A percentile compares a stretch with the other conserved stretches of the same genome.
Conservation (phyloP, 1,140 invertebrate genomes). For the Choristoneura fumiferana region DNA sequence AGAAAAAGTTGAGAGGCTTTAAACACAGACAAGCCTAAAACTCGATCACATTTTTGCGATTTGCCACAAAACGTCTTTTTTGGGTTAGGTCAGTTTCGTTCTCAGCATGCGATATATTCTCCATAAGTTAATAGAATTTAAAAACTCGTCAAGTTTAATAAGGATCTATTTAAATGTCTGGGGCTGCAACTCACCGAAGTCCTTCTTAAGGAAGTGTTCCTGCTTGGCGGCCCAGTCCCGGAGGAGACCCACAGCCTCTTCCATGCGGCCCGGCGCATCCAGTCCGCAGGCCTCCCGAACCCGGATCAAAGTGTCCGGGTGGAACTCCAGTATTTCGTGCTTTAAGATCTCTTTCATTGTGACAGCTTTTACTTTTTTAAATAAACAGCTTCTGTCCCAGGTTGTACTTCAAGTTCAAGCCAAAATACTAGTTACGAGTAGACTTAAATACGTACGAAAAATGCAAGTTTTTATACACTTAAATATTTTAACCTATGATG, state of each 20-base stretch:
- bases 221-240: slow-evolving; percentile 1
- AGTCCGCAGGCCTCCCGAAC: not conserved
- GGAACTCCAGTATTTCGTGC: slow-evolving; percentile 1
- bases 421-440: too few relatives aligned
- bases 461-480: too few relatives aligned
- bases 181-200: slow-evolving; percentile 13
- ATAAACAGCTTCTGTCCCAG: too few relatives aligned
- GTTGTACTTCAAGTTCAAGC: too few relatives aligned
- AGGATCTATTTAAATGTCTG: too few relatives aligned
- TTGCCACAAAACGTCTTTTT: not conserved
- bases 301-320: not conserved
- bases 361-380: too few relatives aligned
- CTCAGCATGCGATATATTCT: slow-evolving; percentile 1
- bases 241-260: not conserved
- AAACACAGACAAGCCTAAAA: not conserved
- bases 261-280: not conserved
- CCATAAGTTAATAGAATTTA: too few relatives aligned
- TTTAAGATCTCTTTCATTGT: too few relatives aligned
- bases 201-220: slow-evolving; percentile 11
- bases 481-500: too few relatives aligned
- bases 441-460: too few relatives aligned
- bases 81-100: slow-evolving; percentile 3
- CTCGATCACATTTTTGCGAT: slow-evolving; percentile 5
- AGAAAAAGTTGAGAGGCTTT: not conserved
- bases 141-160: too few relatives aligned